Base-by-base conservation (phyloP, 2,888 invertebrate genomes). In the Caenorhabditis sinica region DNA sequence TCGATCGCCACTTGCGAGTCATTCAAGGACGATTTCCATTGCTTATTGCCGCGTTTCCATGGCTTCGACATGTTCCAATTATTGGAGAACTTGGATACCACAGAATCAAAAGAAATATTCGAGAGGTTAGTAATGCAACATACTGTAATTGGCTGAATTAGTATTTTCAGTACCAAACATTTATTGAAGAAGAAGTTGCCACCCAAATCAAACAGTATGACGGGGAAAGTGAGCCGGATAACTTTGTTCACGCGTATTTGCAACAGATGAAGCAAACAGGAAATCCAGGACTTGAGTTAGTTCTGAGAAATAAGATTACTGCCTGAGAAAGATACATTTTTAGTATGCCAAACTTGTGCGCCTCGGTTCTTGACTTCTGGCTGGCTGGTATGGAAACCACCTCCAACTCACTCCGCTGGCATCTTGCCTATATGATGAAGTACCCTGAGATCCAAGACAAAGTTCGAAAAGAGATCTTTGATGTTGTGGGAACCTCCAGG, bases 321-420 rank as follows among this genome's bases (percentile, higher is more conserved):
- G 6, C 8, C 2, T 40, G 13, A 4, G 4, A 33, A 33, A 4
- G 8, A 33, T 33, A 33, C 33, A 33, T 33, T 66, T 80, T 56
- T 49, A 75, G 75, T 25, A 74, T 69, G 69, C 58, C 49, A 8
- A 82, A 82, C 25, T 40, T 82, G 6, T 73, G 69, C 23, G 82
- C 82, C 3, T 73, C 68, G 0, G 68, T 68, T 17, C 71, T 85
- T n/a, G 89, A 89, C 58, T 86, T 89, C 72, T 89, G 86, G 83
- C 36, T 89, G 28, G 89, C 89, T 20, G 89, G 89, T 6, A 88
- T 88, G 88, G 89, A 89, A 58, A 89, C 89, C 33, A 88, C 89
- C 15, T 82, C 88, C 5, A 88, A 86, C 9, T 85, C 89, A 0
- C 80, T 89, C 4, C 71, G 87, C 36, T 89, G 89, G 89, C 80